Evolutionary conservation across 2,113 vertebrate genomes (phyloP), one percentile per base, ranked within the genome.

Genomic region (Pseudorectes ferrugineus): DNA sequence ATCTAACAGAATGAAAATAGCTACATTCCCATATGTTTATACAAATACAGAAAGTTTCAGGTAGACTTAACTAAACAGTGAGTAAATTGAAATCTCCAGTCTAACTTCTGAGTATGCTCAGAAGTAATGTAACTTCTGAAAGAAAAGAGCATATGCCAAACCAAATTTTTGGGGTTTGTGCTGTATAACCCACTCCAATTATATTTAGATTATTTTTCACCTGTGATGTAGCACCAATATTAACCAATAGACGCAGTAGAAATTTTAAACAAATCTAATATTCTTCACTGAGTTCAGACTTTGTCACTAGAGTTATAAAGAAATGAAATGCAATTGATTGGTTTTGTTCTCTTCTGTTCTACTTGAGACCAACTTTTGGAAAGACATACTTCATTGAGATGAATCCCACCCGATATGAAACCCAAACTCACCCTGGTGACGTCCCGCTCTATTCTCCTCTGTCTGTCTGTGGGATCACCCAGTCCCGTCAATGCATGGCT

Each of bases 361-460:
- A 81, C 52, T 10, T 62, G 48, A 57, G 61, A 62, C 2, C 3
- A 57, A 6, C 42, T 42, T 76, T 55, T 78, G 48, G n/a, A 67
- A 38, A 63, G 55, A 70, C 6, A 38, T 31, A 26, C 73, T 92
- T 88, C 20, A 29, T 2, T 38, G 21, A 36, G 52, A 36, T 21
- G 52, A 75, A 76, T 65, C 24, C 25, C 29, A 75, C 28, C 15
- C 1, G 5, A 3, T 3, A 6, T 4, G 35, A 93, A 73, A 40
- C 6, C 12, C 65, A 86, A 29, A 71, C 97, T 77, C 95, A 98
- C 98, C 95, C 98, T 97, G 29, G 98, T 99, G 71, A 98, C 97
- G 0, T 98, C 98, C 78, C 98, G 96, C 89, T 99, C 98, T 96
- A 97, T 97, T 74, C 97, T 98, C 89, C 98, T 98, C 96, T 99